Base-by-base conservation (phyloP, 2,888 invertebrate genomes). In the Apotomis turbidana region DNA sequence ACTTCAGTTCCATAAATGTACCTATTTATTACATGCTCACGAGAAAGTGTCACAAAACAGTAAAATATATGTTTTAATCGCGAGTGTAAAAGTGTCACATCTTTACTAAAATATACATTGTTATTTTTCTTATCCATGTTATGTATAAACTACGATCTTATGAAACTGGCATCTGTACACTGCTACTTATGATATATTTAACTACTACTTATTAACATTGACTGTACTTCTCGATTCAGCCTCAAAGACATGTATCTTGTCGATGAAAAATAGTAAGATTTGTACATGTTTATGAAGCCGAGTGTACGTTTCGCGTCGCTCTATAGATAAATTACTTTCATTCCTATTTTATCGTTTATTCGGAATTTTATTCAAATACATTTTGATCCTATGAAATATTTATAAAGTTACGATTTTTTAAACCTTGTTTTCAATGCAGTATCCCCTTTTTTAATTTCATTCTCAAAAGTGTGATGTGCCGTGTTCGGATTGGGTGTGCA, bases 381-480 rank as follows among this genome's bases (percentile, higher is more conserved):
- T 68, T 58, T 72, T 68, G 63, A 72, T 63, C 61, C 67, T 62
- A 68, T 71, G 67, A 71, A 62, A 49, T 70, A 64, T 71, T 60
- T 59, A 72, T 72, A 72, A 72, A 72, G 63, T 72, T 68, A 68
- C 12, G 54, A 59, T 68, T 72, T 72, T 63, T 68, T 46, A 68
- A 62, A 13, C 12, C 59, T 9, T 46, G 27, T 10, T 46, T 72
- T 72, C 63, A 10, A 44, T 72, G 62, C 41, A 38, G 4, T 46
- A 4, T 27, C 27, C 27, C 27, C 27, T 2, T 27, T 27, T 27
- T 0, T 6, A 41, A 4, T 41, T 6, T 4, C 6, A 41, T 3
- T 6, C 41, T 41, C 6, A 4, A 41, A 5, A 41, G 5, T 41
- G 5, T 5, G 6, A 5, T 6, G 41, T 6, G 5, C 41, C 3